A percentile compares a stretch with the other conserved stretches of the same genome.
Evolutionary conservation across 2,113 vertebrate species (phyloP).

Genomic region (Fregetta grallaria): DNA sequence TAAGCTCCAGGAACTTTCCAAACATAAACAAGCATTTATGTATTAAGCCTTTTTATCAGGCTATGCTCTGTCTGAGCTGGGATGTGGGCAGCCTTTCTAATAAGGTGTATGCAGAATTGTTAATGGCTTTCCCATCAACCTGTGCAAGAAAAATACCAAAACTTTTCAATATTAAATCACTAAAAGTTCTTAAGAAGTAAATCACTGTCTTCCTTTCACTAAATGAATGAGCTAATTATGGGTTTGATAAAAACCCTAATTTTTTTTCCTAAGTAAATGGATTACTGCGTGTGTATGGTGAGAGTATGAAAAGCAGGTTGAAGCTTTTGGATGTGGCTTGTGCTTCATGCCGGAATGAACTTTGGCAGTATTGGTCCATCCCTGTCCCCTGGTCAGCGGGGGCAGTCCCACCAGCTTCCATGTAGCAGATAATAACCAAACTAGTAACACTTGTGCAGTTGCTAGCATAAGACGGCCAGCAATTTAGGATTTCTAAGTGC

Average conservation of each 20-base stretch:
- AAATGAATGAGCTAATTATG: not conserved
- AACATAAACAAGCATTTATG: conserved; percentile 65
- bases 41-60: conserved; percentile 65
- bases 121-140: conserved; percentile 19
- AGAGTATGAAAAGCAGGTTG: not conserved
- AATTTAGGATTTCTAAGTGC: not conserved
- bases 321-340: not conserved
- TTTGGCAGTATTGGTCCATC: not conserved
- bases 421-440: not conserved
- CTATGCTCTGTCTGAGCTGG: conserved; percentile 48
- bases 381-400: not conserved
- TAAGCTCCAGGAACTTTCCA: conserved; percentile 58
- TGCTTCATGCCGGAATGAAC: not conserved
- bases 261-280: not conserved
- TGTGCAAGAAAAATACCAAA: not conserved
- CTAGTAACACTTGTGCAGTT: not conserved
- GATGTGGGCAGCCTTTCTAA: conserved; percentile 54
- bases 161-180: not conserved
- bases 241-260: rapidly evolving
- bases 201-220: not conserved
- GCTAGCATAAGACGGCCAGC: not conserved
- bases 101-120: conserved; percentile 10
- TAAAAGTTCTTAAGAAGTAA: not conserved
- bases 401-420: not conserved
- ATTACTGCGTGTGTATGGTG: not conserved